Base-by-base conservation (phyloP, 2,888 invertebrate species). In the Keiferia lycopersicella region DNA sequence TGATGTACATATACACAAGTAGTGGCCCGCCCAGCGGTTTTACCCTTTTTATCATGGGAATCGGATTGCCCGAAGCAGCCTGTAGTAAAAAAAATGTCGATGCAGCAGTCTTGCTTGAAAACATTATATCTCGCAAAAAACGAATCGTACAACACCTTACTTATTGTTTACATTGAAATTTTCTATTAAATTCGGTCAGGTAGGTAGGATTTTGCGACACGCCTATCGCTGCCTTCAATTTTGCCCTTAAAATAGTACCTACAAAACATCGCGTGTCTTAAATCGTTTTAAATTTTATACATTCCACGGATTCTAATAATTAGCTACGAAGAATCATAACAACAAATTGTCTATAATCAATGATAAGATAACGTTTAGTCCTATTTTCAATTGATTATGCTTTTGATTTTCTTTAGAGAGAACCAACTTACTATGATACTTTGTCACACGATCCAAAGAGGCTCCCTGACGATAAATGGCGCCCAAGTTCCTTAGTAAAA, bases 361-460 rank as follows among this genome's bases (percentile, higher is more conserved):
- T 3, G 18, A 53, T 26, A 53, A 11, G 18, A 53, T 26, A 53
- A 53, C 26, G 26, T 34, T 34, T 8, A 34, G 8, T 34, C 8
- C 34, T 34, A 34, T 7, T 11, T 18, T 12, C 20, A 4, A 12
- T 57, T 30, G 57, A n/a, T n/a, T 1, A 14, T 26, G 38, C 57
- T 38, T n/a, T 38, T 38, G 57, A 57, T 57, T 57, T 57, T 34
- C 48, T 58, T 48, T 58, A 58, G 50, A 58, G 50, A 34, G 41
- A 56, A 61, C 14, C 26, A 48, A 41, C 18, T 39, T n/a, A 34
- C 39, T 20, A 18, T 50, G 34, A 11, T 18, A 20, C 11, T 53
- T 48, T 48, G 61, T 53, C 16, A 56, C 87, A 87, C 83, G 86
- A 84, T 79, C 75, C 70, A 73, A 34, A 8, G 34, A 34, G 34